These are phyloP conservation scores for Caligus rogercresseyi DNA, from an alignment of 1,140 invertebrate species.

Conservation along the genomic window DNA sequence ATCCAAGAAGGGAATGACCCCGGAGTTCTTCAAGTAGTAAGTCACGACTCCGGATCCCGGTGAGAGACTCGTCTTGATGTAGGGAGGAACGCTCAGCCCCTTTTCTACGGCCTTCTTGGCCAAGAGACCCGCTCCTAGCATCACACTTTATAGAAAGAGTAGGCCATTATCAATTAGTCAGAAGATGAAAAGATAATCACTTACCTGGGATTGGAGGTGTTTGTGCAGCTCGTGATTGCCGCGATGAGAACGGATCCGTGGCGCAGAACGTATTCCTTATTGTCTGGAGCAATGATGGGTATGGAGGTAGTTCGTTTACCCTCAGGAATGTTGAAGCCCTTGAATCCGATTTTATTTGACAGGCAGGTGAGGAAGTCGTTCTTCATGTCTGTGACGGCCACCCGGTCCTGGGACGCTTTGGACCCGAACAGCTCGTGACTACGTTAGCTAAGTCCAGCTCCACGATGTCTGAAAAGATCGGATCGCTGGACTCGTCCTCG, in stretches of 20 bases:
- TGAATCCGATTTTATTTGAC: constrained; percentile 57
- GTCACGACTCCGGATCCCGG: constrained; percentile 95
- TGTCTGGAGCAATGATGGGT: constrained; percentile 54
- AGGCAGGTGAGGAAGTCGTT: constrained; percentile 69
- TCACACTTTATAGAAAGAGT: constrained; percentile 11
- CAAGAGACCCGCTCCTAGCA: constrained; percentile 46
- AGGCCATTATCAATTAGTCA: constrained; percentile 1
- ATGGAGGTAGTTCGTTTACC: constrained; percentile 45
- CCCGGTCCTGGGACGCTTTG: constrained; percentile 87
- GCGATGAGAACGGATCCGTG: constrained; percentile 93
- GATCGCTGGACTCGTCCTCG: constrained; percentile 52
- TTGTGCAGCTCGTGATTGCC: constrained; percentile 93
- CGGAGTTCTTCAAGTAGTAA: constrained; percentile 74
- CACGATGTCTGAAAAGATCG: constrained; percentile 64
- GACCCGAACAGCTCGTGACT: constrained; percentile 83
- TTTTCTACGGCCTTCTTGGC: constrained; percentile 86
- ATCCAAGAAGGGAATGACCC: constrained; percentile 66
- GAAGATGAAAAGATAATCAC: constrained; percentile 14
- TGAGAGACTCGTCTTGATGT: constrained; percentile 88
- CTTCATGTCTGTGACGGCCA: constrained; percentile 76
- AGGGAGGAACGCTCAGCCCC: constrained; percentile 69
- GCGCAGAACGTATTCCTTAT: constrained; percentile 55
- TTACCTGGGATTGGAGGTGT: constrained; percentile 87
- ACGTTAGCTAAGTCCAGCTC: constrained; percentile 73
- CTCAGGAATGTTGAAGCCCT: constrained; percentile 58